Base-by-base conservation (phyloP, 1,140 invertebrate species). In the Antheraea mylitta region DNA sequence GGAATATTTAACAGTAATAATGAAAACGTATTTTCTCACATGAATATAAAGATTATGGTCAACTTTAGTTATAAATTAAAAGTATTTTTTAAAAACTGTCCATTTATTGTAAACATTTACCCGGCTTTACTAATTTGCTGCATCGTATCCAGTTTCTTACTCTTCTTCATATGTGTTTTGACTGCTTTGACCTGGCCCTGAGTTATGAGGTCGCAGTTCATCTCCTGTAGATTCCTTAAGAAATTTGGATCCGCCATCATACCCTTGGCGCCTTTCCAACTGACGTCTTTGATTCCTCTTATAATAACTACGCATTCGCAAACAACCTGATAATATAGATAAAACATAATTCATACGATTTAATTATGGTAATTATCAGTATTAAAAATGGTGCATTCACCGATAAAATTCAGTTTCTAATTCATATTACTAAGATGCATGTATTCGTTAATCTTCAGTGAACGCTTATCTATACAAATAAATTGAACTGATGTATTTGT, bases 201-300 rank as follows among this genome's bases (percentile, higher is more conserved):
- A 0, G 96, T 96, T 42, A 98, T 96, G 13, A 94, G 92, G 76
- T 98, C 96, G 70, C 95, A 96, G 82, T 98, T 96, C 95, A 98
- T 96, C 79, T 98, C 96, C 90, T 96, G 96, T 3, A 98, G 88
- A 36, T 92, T 94, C 71, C 94, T 93, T 4, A 98, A 82, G 85
- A 98, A 98, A 85, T 95, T 96, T 0, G 97, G 95, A 85, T 98
- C 97, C 0, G 96, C 94, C 97, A 98, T 98, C 95, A 98, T 96
- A 13, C 94, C 96, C 82, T 97, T 98, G 0, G 97, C 97, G 13
- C 95, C 94, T 90, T 98, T 98, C 97, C 97, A 98, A 53, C 94
- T 96, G 0, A 98, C 95, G 62, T 98, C 97, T 74, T 96, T 97
- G 10, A 95, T 93, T 1, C 96, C 96, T 73, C 95, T 94, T 18